Base-by-base conservation (phyloP, 2,113 vertebrate species). In the Amphiprion ocellaris region DNA sequence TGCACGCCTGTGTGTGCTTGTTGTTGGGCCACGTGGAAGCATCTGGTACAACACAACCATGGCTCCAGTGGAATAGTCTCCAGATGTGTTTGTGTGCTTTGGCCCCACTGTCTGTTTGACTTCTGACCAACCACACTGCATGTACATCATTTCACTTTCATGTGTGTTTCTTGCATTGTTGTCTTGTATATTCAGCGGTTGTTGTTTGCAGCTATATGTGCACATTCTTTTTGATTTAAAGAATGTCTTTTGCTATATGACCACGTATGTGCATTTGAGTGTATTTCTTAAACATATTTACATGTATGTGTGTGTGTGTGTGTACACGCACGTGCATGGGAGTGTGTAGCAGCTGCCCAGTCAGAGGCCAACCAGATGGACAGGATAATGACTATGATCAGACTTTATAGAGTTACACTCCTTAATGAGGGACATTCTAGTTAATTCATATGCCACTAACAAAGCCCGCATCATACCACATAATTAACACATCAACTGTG, bases 51-150 rank as follows among this genome's bases (percentile, higher is more conserved):
- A 64, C 78, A 83, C 30, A 83, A 70, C 72, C 33, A 62, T 52
- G 79, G 67, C 81, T 88, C 69, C 75, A 82, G 44, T 56, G 76
- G 71, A 90, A 93, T 87, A 44, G 76, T 83, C 74, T 92, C 91
- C 90, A 92, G 89, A 92, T 93, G 87, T 90, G 90, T 92, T 92
- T 93, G 84, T 89, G 80, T 90, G 68, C 72, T 88, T 83, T 86
- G 83, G 87, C 74, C 73, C 53, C 30, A 37, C 62, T 74, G 79
- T 81, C 68, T 71, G 59, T 83, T 78, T 74, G 76, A 76, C 62
- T 87, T 10, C 53, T 21, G 41, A 83, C 76, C 60, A 26, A 73
- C 54, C 24, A 0, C 65, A 14, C 61, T 82, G 58, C 78, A 70
- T 83, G 73, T 53, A 69, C 83, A 77, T 89, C 58, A 81, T 52